Evolutionary conservation across 2,113 vertebrate species (phyloP), one percentile per base, ranked within the genome.

Genomic region (Arenaria interpres): DNA sequence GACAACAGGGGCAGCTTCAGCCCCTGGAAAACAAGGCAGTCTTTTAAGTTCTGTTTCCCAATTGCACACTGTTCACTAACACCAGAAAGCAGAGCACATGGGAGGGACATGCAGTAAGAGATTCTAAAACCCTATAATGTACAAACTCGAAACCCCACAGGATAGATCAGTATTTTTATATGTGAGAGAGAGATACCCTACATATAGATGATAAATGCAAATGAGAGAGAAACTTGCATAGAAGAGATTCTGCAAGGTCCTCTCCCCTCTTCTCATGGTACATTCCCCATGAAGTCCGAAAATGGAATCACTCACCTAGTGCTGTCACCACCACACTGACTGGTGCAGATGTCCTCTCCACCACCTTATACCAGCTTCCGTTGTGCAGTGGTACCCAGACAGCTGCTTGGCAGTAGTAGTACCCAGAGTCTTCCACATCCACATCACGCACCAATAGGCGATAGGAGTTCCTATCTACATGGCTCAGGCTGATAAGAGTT

Each of bases 361-460:
- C 98, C 92, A 98, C 98, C 64, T 98, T 98, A 41, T 98, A 93
- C 98, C 98, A 98, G 85, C 94, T 98, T 56, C 97, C 95, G 4
- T 98, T 98, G 90, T 98, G 94, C 64, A 97, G 97, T 2, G 97
- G 97, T 12, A 95, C 96, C 98, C 98, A 98, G 75, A 98, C 93
- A 1, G 97, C 97, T 93, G 98, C 98, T 53, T 97, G 97, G 95
- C 98, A 98, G 77, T 97, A 98, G 85, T 98, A 98, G 74, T 98
- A 98, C 73, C 98, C 98, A 0, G 97, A 94, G 60, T 98, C 97
- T 75, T 98, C 97, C 73, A 97, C 95, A 71, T 96, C 94, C 43
- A 97, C 96, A 10, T 98, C 98, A 35, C 96, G 98, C 21, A 98
- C 93, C 85, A 98, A 63, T 18, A 98, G 92, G 46, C 93, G 98